Percentiles rank a stretch among this genome's conserved stretches.
These are phyloP conservation scores for Orthosia cruda DNA, from an alignment of 2,888 invertebrate species.

Conservation along the genomic window DNA sequence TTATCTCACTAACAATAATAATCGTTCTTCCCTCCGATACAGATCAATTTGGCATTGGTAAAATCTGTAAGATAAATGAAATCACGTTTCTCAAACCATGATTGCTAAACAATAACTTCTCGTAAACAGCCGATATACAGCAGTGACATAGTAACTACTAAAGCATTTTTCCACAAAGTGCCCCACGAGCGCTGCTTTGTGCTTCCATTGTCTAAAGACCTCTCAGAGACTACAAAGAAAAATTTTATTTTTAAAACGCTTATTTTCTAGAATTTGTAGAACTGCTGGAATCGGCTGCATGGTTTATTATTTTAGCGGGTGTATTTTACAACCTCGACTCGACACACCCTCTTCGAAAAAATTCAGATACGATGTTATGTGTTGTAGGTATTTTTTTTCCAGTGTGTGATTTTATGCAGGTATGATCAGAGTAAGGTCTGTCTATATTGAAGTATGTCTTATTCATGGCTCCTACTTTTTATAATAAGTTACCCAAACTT, in stretches of 20 bases:
- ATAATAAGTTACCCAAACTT: no score
- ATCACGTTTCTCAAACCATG: not conserved
- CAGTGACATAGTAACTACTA: constrained; percentile 39
- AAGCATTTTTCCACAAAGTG: constrained; percentile 74
- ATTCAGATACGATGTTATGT: no score
- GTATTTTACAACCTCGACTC: not conserved
- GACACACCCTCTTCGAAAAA: no score
- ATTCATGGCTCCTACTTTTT: no score
- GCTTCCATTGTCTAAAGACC: constrained; percentile 73
- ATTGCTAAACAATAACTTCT: not conserved
- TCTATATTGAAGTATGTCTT: no score
- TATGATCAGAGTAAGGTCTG: no score
- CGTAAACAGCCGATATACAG: constrained; percentile 31
- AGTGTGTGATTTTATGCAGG: no score
- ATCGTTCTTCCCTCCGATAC: no score
- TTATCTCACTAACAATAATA: no score
- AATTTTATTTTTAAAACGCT: constrained; percentile 78
- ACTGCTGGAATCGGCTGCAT: constrained; percentile 53
- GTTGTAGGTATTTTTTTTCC: no score
- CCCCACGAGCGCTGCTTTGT: constrained; percentile 78
- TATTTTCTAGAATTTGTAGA: constrained; percentile 36
- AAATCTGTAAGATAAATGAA: not conserved
- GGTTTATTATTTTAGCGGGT: not conserved
- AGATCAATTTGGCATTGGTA: not conserved
- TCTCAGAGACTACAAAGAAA: constrained; percentile 75